These are phyloP conservation scores for Manduca sexta DNA, from an alignment of 1,140 invertebrate species.

Conservation along the genomic window DNA sequence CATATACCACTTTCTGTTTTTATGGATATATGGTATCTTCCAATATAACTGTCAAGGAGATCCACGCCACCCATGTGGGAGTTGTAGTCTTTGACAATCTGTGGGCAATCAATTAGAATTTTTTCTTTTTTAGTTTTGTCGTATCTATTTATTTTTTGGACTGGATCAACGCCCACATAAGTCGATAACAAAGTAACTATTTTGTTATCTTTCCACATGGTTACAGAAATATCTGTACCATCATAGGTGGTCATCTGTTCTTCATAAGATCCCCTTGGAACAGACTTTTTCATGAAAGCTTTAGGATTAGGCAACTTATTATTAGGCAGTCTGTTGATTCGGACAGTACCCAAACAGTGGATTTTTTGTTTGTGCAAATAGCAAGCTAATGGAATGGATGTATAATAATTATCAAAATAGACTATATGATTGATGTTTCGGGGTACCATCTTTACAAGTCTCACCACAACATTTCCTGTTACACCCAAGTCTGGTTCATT, in stretches of 20 bases:
- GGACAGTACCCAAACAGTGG: no score
- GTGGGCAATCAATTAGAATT: slow-evolving; percentile 12
- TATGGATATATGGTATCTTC: slow-evolving; percentile 24
- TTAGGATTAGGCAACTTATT: no score
- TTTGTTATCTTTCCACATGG: slow-evolving; percentile 35
- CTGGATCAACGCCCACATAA: slow-evolving; percentile 26
- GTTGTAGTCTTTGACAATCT: slow-evolving; percentile 16
- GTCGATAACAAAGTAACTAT: slow-evolving; percentile 29
- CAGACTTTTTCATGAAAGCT: no score
- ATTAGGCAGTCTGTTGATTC: no score
- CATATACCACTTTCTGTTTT: slow-evolving; percentile 6
- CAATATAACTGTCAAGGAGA: slow-evolving; percentile 8
- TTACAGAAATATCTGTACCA: slow-evolving; percentile 26
- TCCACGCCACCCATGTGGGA: slow-evolving; percentile 13
- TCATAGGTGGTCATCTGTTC: slow-evolving; percentile 22
- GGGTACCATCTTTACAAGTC: no score
- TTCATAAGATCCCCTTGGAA: slow-evolving; percentile 12
- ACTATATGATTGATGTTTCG: no score
- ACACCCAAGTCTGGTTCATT: no score
- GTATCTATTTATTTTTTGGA: slow-evolving; percentile 14
- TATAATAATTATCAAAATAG: no score
- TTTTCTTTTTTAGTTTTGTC: slow-evolving; percentile 12
- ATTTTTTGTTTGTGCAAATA: no score
- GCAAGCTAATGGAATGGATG: no score
- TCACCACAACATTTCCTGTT: no score